Percentiles rank a stretch among this genome's conserved stretches.
Evolutionary conservation across 2,888 invertebrate species (phyloP).

Genomic region (Cataglyphis cursor): DNA sequence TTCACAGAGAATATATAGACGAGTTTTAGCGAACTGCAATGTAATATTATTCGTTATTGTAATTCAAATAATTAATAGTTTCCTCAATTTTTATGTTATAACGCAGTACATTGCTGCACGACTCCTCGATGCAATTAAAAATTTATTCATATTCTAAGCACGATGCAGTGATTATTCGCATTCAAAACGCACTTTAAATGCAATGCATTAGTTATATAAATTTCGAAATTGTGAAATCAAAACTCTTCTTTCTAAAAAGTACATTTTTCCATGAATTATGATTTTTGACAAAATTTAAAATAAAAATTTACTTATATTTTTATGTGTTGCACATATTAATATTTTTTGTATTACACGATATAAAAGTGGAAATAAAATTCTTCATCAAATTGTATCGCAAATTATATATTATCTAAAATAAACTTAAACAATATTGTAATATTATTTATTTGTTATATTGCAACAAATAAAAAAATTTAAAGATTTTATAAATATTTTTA

Average conservation of each 20-base stretch:
- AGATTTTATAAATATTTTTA: not conserved
- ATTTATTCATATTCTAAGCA: conserved; percentile 19
- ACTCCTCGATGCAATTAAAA: conserved; percentile 5
- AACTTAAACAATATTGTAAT: not conserved
- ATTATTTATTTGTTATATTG: not conserved
- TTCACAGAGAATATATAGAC: conserved; percentile 99
- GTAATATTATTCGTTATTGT: conserved; percentile 58
- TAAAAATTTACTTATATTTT: too few species aligned
- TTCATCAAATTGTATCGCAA: not conserved
- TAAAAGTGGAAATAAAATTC: not conserved
- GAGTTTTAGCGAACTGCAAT: conserved; percentile 95
- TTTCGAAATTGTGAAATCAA: not conserved
- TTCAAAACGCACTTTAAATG: conserved; percentile 11
- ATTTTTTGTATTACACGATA: not conserved
- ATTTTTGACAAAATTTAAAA: not conserved
- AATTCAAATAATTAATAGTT: conserved; percentile 4
- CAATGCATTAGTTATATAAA: not conserved
- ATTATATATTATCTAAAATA: not conserved
- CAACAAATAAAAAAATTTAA: not conserved
- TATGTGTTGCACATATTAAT: not conserved
- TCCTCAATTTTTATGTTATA: not conserved
- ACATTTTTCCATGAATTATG: not conserved
- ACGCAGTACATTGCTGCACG: not conserved
- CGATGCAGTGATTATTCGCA: not conserved
- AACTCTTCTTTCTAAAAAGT: not conserved